phyloP scores from a whole-genome alignment of 2,113 vertebrate genomes.

The Dromiciops gliroides region DNA sequence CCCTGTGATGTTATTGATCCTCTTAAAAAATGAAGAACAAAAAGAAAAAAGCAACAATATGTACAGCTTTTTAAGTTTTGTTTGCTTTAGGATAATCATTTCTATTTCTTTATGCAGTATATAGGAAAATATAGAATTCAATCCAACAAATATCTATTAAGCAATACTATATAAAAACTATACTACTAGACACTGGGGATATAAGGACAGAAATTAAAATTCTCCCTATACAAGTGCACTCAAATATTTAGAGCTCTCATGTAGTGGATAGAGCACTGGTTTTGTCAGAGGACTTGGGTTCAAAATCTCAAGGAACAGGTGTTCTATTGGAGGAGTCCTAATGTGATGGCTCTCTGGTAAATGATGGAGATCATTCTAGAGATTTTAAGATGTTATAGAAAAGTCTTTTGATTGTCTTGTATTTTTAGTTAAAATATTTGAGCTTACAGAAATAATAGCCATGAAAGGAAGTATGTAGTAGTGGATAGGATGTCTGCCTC shows the following conservation, averaged over 20 bases:
- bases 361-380: neutral
- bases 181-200: neutral
- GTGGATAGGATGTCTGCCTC: neutral
- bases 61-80: neutral
- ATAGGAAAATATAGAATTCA: neutral
- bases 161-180: neutral
- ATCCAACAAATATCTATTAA: neutral
- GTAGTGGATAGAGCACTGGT: neutral
- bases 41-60: neutral
- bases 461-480: neutral
- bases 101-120: neutral
- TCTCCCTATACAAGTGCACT: neutral
- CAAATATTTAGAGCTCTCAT: neutral
- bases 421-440: neutral
- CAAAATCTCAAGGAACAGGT: neutral
- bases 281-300: neutral
- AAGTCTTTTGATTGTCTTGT: neutral
- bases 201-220: neutral
- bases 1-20: neutral
- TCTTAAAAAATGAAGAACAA: neutral
- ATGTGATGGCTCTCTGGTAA: neutral
- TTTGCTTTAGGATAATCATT: neutral
- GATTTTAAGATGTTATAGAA: neutral
- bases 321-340: neutral
- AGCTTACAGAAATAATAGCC: neutral